These are phyloP conservation scores for Leptothorax acervorum DNA, from an alignment of 2,888 invertebrate species.

Conservation along the genomic window DNA sequence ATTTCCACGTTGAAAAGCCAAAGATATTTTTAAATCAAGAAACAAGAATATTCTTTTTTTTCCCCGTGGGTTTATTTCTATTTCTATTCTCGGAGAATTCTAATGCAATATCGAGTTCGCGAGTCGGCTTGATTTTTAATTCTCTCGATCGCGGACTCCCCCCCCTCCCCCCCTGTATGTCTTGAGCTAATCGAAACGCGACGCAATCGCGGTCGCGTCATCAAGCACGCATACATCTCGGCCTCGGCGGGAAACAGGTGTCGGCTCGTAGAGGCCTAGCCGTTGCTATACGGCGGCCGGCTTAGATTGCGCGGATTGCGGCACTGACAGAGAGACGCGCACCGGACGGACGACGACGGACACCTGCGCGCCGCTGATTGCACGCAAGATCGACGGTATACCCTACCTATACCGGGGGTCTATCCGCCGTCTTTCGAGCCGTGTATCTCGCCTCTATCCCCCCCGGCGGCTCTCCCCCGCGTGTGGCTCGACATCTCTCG, in stretches of 20 bases:
- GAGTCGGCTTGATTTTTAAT: neutral
- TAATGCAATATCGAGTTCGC: neutral
- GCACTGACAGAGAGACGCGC: constrained; percentile 76
- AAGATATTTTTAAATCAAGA: too few relatives aligned
- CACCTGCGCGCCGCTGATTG: constrained; percentile 83
- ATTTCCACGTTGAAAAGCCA: too few relatives aligned
- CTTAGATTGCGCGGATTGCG: constrained; percentile 74
- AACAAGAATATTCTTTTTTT: too few relatives aligned
- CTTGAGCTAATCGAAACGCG: neutral
- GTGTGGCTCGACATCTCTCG: neutral
- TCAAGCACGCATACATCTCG: constrained; percentile 17
- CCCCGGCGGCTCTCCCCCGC: constrained; percentile 25
- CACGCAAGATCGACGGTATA: constrained; percentile 77
- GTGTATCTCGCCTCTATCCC: neutral
- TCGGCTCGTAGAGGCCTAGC: constrained; percentile 74
- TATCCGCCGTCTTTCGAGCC: constrained; percentile 37
- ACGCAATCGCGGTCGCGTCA: constrained; percentile 1
- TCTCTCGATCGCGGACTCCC: neutral
- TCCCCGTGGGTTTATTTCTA: neutral
- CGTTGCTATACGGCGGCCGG: constrained; percentile 74
- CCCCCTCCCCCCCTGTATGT: too few relatives aligned
- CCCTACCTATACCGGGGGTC: neutral
- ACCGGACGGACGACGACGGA: constrained; percentile 78
- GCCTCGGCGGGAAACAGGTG: constrained; percentile 78
- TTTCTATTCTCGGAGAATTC: neutral